Base-by-base conservation (phyloP, 2,888 invertebrate genomes). In the Nomada ferruginata region DNA sequence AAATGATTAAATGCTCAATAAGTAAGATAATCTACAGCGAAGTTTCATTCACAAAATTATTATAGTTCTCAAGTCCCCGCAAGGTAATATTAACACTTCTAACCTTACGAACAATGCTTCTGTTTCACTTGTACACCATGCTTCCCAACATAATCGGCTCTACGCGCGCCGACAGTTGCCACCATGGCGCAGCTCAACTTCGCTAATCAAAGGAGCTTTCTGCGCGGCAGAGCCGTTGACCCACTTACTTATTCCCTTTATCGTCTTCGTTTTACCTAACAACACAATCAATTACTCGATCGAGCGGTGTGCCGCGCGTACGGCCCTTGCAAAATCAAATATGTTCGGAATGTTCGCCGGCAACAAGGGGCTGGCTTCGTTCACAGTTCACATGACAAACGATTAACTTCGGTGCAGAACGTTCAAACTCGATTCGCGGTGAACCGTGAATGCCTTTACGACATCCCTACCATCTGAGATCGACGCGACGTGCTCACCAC, bases 321-420 rank as follows among this genome's bases (percentile, higher is more conserved):
- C 9, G 7, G 3, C 29, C 26, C 47, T 15, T 52, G 60, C 18
- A 61, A 57, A 70, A 60, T 52, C 73, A 26, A 79, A 80, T 70
- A 63, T 44, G 63, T 20, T 55, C 15, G 66, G 66, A 63, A 79
- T 70, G 70, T 60, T 60, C 50, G 60, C 55, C n/a, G 29, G 20
- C 23, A 61, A 61, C 70, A 29, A 26, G 36, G 36, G 71, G 44
- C n/a, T 13, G 42, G 68, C 88, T 86, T 86, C 87, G 88, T 90
- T 91, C 85, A 87, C 89, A 90, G 89, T 90, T 85, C 84, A 79
- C 88, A 86, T 91, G 91, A 91, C 89, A 91, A 91, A 91, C 90
- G 82, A 82, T 81, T 82, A 82, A 81, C 82, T 82, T 72, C 42
- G 50, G 36, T 15, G 85, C 42, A 64, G 72, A 82, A 79, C 76